Evolutionary conservation across 37 sponge, comb jelly and placozoan species (phyloP).

Genomic region (Dysidea cf. avara): DNA sequence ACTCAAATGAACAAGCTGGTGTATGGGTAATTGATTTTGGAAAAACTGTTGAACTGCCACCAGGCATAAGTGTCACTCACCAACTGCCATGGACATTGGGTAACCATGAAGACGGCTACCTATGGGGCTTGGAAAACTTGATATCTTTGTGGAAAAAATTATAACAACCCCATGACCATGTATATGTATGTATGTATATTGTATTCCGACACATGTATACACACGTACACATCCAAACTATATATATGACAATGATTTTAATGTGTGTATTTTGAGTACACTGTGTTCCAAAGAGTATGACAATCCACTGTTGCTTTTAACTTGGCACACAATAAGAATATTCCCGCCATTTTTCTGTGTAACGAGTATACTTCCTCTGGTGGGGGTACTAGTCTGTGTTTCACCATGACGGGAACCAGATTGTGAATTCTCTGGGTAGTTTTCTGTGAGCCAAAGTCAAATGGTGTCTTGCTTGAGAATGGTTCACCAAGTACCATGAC

Average conservation of each 20-base stretch:
- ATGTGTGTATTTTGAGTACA: constrained; percentile 43
- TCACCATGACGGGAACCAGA: constrained; percentile 71
- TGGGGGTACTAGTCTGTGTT: constrained; percentile 83
- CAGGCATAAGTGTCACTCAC: constrained; percentile 60
- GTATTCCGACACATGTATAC: background rate
- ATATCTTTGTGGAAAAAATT: constrained; percentile 69
- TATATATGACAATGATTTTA: background rate
- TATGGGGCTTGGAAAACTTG: constrained; percentile 94
- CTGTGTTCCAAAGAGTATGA: constrained; percentile 63
- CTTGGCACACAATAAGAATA: constrained; percentile 83
- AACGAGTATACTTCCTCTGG: constrained; percentile 93
- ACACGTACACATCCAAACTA: background rate
- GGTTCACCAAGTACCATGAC: constrained; percentile 83
- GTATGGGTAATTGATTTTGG: constrained; percentile 98
- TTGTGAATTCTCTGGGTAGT: constrained; percentile 61
- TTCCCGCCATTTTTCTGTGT: constrained; percentile 87
- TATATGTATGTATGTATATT: background rate
- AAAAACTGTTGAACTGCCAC: constrained; percentile 78
- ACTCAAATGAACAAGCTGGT: constrained; percentile 50
- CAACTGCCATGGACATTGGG: constrained; percentile 78
- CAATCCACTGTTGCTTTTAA: constrained; percentile 70
- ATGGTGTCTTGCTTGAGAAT: constrained; percentile 51
- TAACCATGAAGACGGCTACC: constrained; percentile 98
- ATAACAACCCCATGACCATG: background rate
- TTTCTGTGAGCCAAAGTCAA: constrained; percentile 74